Evolutionary conservation across 1,140 invertebrate genomes (phyloP), one percentile per base, ranked within the genome.

Genomic region (Frieseomelitta varia): DNA sequence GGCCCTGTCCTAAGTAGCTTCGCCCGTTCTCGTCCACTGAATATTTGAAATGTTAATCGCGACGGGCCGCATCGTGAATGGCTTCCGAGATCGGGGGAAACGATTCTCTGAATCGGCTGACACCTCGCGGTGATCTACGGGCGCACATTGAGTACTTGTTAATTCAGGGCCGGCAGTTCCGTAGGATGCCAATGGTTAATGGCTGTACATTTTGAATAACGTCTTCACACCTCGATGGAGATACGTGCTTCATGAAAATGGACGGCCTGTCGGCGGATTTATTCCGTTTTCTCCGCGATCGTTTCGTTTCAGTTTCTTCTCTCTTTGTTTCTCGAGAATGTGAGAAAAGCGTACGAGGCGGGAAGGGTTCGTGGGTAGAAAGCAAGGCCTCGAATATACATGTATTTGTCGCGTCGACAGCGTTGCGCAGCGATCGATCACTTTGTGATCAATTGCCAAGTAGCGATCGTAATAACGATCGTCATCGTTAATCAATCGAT

Each of bases 81-180:
- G 86, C 90, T 92, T 91, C 87, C 81, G 81, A 93, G 93, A 93
- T 93, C 91, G 92, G 84, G 89, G 89, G 89, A 92, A 90, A 92
- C 92, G 92, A 93, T 94, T 94, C 92, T 89, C 87, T 92, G 92
- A 93, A 93, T 89, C 88, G 89, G 88, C 91, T 93, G 92, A 93
- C 92, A 93, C 92, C 92, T 91, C 73, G 81, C 79, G 73, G 92
- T 93, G 92, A 93, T 93, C 91, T 92, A 93, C 91, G 91, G 90
- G 91, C 93, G 89, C 93, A 91, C 92, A 93, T 87, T 88, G 90
- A 91, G 92, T 93, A 93, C 92, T 94, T 93, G 92, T 93, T 93
- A 92, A 94, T 94, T 93, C 93, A 92, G 90, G 86, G 84, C 87
- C 91, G 89, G 90, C 90, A 93, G 93, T 93, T 93, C 92, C 93